Base-by-base conservation (phyloP, 2,113 vertebrate species). In the Anhinga rufa region DNA sequence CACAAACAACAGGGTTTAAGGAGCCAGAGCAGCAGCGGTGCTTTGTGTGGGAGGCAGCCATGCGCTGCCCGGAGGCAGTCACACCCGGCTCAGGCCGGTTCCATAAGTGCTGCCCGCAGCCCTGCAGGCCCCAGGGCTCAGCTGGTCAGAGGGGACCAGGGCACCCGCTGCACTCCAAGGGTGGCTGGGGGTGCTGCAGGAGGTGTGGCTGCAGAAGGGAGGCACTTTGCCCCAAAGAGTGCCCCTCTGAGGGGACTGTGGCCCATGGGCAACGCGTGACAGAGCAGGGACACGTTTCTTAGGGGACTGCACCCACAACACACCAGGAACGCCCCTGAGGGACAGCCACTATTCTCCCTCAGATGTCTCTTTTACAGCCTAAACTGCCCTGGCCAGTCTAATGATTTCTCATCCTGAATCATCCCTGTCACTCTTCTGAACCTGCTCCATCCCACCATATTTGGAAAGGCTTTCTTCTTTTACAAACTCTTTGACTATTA, bases 111-210 rank as follows among this genome's bases (percentile, higher is more conserved):
- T 1, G 2, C 31, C 32, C 12, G 17, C 40, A 18, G 24, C 29
- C 17, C 42, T 10, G 9, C 32, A 22, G 31, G 49, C 31, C 42
- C 11, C 6, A 3, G n/a, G 26, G 21, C 40, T 38, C 20, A 14
- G 21, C 38, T 0, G 1, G 5, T 7, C 42, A 9, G n/a, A 36
- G 46, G 3, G 2, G 4, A 9, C 25, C 3, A 0, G 1, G 0
- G 5, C 16, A 1, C 12, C 9, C 1, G 0, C 28, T 46, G 7
- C 44, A 17, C 44, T 15, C 5, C 3, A 0, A 8, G 36, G 14
- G 14, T 3, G 14, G 28, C 46, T 31, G 71, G 9, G 65, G 34
- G 24, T 10, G 25, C 28, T 44, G 42, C 1, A 3, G 46, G 12
- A 51, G 31, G 14, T 4, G n/a, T 44, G 24, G 24, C 54, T 26